These are phyloP conservation scores for Notothenia coriiceps DNA, from an alignment of 2,113 vertebrate genomes.

Conservation along the genomic window DNA sequence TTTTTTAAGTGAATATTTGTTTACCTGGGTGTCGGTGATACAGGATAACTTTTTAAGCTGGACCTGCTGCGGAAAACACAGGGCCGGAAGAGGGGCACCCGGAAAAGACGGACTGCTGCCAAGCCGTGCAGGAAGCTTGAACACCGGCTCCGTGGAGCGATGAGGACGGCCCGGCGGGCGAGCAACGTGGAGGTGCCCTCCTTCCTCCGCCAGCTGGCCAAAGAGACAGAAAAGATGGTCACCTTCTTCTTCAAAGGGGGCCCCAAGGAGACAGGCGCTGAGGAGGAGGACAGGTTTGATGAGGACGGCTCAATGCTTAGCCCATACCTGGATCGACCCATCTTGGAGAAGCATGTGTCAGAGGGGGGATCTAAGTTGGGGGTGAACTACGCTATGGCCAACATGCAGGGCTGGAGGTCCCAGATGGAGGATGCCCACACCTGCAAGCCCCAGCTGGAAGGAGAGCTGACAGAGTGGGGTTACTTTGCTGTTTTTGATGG, in stretches of 20 bases:
- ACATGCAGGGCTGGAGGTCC: constrained; percentile 86
- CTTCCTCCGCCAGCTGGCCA: constrained; percentile 82
- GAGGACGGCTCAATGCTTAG: constrained; percentile 69
- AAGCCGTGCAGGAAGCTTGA: constrained; percentile 69
- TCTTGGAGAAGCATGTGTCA: constrained; percentile 78
- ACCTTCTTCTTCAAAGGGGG: constrained; percentile 85
- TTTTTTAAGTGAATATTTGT: not conserved
- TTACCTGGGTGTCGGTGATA: constrained; percentile 38
- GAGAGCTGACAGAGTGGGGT: constrained; percentile 79
- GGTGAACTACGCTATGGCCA: constrained; percentile 80
- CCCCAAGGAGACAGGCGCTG: constrained; percentile 47
- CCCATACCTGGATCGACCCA: constrained; percentile 79
- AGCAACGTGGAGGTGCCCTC: constrained; percentile 84
- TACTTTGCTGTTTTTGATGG: constrained; percentile 88
- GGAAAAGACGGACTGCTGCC: constrained; percentile 53
- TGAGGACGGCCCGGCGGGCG: constrained; percentile 80
- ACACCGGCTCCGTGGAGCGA: constrained; percentile 59
- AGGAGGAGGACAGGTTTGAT: constrained; percentile 62
- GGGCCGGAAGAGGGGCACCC: constrained; percentile 55
- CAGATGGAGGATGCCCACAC: constrained; percentile 87
- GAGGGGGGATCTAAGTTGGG: constrained; percentile 78
- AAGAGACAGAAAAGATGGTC: constrained; percentile 84
- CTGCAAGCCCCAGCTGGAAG: constrained; percentile 76
- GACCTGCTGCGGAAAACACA: constrained; percentile 73
- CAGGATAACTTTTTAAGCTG: constrained; percentile 61